Conservation (phyloP, 2,888 invertebrate genomes). For the Ichneumon xanthorius region DNA sequence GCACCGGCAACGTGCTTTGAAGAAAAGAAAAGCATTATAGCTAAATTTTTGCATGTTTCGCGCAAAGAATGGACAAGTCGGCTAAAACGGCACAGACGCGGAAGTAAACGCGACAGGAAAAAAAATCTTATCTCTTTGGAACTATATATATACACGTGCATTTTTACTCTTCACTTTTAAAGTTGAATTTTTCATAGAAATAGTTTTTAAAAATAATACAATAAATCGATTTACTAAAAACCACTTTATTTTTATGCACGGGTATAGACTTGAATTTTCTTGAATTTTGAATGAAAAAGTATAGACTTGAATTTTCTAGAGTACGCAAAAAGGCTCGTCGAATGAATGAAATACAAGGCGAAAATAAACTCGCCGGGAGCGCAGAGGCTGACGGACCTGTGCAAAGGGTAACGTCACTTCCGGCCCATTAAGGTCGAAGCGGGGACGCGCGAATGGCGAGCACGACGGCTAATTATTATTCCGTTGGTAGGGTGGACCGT, state of each 20-base stretch:
- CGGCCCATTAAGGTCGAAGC: slow-evolving; percentile 64
- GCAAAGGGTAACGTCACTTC: slow-evolving; percentile 60
- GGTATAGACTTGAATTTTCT: too few species aligned
- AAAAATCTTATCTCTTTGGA: neutral
- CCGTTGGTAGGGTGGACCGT: slow-evolving; percentile 45
- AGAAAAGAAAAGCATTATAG: neutral
- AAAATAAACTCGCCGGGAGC: slow-evolving; percentile 31
- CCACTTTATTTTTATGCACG: neutral
- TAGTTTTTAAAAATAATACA: neutral
- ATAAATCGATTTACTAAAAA: neutral
- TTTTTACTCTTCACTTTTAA: neutral
- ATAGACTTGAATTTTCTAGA: neutral
- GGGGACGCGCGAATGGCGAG: slow-evolving; percentile 76
- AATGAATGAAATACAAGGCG: neutral
- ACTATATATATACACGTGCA: neutral
- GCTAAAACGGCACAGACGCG: neutral
- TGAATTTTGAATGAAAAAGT: neutral
- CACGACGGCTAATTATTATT: slow-evolving; percentile 75
- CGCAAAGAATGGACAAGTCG: neutral
- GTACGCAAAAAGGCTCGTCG: neutral
- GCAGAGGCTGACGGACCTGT: slow-evolving; percentile 21
- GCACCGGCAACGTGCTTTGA: slow-evolving; percentile 14
- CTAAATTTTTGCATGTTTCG: neutral
- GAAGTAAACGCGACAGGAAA: neutral
- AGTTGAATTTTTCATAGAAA: neutral